Conservation (phyloP, 1,140 invertebrate species). For the Neodiprion virginianus region DNA sequence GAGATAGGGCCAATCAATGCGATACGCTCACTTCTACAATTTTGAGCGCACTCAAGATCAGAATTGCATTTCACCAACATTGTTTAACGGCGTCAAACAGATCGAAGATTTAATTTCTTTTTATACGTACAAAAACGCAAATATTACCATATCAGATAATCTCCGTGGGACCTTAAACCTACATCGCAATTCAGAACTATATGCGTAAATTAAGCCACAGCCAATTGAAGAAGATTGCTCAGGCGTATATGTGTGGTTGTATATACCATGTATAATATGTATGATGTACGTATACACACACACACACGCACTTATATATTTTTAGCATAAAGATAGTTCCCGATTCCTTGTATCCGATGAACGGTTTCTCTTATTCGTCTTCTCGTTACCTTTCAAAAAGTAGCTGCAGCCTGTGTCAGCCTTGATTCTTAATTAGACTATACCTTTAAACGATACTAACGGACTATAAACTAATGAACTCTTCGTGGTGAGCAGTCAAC, state of each 20-base stretch:
- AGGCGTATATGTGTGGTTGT: not conserved
- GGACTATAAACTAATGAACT: not conserved
- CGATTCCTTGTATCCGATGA: not conserved
- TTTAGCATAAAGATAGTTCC: not conserved
- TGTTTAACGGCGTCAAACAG: too few relatives aligned
- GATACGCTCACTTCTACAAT: too few relatives aligned
- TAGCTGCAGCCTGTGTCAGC: not conserved
- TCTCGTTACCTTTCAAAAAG: not conserved
- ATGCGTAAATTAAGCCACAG: conserved; percentile 5
- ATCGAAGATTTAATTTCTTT: too few relatives aligned
- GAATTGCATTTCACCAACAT: too few relatives aligned
- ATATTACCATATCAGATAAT: not conserved
- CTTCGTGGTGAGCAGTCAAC: not conserved
- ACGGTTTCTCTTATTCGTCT: not conserved
- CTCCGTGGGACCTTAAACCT: not conserved
- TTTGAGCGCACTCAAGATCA: too few relatives aligned
- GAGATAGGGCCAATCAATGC: too few relatives aligned
- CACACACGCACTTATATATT: too few relatives aligned
- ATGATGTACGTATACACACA: too few relatives aligned
- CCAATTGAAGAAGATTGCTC: not conserved
- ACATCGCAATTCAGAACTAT: not conserved
- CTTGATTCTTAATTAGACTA: not conserved
- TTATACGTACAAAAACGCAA: not conserved
- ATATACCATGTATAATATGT: not conserved
- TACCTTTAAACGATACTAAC: not conserved